phyloP scores from a whole-genome alignment of 2,797 vertebrate genomes.

The Petrocephalus schoutedeni region DNA sequence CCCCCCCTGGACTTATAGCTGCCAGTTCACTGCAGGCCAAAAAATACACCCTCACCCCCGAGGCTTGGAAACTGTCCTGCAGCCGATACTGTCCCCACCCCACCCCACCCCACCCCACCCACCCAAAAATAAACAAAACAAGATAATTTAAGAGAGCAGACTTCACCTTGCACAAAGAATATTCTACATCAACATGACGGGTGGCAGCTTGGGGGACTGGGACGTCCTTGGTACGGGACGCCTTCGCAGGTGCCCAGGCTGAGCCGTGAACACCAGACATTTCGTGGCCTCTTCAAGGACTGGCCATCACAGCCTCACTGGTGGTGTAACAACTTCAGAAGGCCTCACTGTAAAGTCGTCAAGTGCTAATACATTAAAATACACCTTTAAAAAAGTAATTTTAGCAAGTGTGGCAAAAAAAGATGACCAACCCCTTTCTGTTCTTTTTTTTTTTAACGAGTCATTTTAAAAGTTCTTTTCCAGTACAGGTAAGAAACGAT shows the following conservation, averaged over 20 bases:
- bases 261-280: slow-evolving; percentile 12
- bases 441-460: slow-evolving; percentile 8
- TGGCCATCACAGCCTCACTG: slow-evolving; percentile 24
- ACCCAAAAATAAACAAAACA: neutral
- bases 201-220: neutral
- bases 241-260: neutral
- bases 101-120: neutral
- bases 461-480: slow-evolving; percentile 64
- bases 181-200: slow-evolving; percentile 22
- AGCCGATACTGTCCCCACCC: neutral
- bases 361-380: slow-evolving; percentile 45
- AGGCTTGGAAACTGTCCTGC: slow-evolving; percentile 10
- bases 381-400: slow-evolving; percentile 40
- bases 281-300: slow-evolving; percentile 36
- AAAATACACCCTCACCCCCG: neutral
- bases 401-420: slow-evolving; percentile 41
- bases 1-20: slow-evolving; percentile 31
- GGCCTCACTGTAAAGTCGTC: slow-evolving; percentile 35
- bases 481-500: slow-evolving; percentile 66
- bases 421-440: slow-evolving; percentile 31
- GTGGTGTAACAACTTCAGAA: slow-evolving; percentile 22
- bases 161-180: slow-evolving; percentile 19
- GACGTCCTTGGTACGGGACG: neutral
- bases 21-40: slow-evolving; percentile 34
- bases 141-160: neutral